Base-by-base conservation (phyloP, 2,888 invertebrate genomes). In the Habroteleia sp. region DNA sequence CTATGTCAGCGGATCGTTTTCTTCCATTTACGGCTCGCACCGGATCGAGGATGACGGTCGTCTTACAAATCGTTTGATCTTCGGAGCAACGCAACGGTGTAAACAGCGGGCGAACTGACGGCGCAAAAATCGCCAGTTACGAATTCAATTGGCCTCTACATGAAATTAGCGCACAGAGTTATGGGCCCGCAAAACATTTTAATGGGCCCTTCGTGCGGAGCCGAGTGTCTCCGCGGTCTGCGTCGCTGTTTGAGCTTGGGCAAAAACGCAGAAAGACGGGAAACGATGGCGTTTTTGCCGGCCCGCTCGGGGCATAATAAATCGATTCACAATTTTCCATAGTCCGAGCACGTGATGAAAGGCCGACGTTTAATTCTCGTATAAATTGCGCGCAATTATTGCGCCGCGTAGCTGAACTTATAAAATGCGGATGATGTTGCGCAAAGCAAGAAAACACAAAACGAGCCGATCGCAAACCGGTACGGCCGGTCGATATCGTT, bases 401-500 rank as follows among this genome's bases (percentile, higher is more conserved):
- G 31, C 52, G 14, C 50, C 27, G 54, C 29, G 39, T 41, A 52
- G 42, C 60, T 52, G 54, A 37, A 39, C 62, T 27, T 56, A 63
- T 52, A 60, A 63, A 60, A 72, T 46, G 72, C 31, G 41, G 39
- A 42, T 56, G 56, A 33, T 41, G 62, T 44, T 39, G 56, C 52
- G 54, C 52, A 37, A 60, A 71, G 56, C 23, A 73, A 65, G 73
- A 56, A 65, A 72, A 72, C 46, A 69, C 52, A 54, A 62, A 37
- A 13, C 42, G 60, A 27, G 69, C 35, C 72, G 77, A 73, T 56
- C 62, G 74, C 63, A 79, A 80, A 82, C 82, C 81, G 82, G 83
- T 82, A 81, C 76, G 75, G 74, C 79, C 66, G 48, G 41, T 77
- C 78, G 79, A 80, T 81, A 81, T 81, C 81, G 75, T 79, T 68